A percentile compares a stretch with the other conserved stretches of the same genome.
These are phyloP conservation scores for Sinodicranocentrus sp. DNA, from an alignment of 2,888 invertebrate genomes.

Conservation along the genomic window DNA sequence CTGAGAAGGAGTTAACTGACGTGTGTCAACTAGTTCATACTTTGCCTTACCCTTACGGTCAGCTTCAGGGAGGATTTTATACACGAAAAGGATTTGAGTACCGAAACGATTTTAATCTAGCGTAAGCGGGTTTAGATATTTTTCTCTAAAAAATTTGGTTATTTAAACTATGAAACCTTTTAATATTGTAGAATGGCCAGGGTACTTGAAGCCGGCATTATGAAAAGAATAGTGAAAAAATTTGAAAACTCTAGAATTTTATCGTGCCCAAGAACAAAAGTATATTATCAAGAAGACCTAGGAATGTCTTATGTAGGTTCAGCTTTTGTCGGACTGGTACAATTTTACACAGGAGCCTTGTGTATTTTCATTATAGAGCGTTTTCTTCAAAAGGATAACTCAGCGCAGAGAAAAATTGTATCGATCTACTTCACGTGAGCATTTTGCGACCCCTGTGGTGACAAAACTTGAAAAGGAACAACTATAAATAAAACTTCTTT, in stretches of 20 bases:
- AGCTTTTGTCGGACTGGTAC: neutral
- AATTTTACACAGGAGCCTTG: neutral
- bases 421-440: neutral
- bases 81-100: slow-evolving; percentile 3
- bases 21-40: neutral
- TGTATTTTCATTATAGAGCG: neutral
- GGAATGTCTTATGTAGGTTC: slow-evolving; percentile 17
- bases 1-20: too few relatives aligned
- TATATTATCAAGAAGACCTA: slow-evolving; percentile 25
- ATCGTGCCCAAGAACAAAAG: neutral
- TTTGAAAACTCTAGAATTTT: neutral
- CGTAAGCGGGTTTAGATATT: too few relatives aligned
- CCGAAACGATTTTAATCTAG: slow-evolving; percentile 34
- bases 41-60: slow-evolving; percentile 11
- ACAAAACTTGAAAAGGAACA: too few relatives aligned
- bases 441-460: too few relatives aligned
- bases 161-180: neutral
- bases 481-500: too few relatives aligned
- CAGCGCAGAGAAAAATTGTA: neutral
- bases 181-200: slow-evolving; percentile 2
- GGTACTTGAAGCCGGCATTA: slow-evolving; percentile 15
- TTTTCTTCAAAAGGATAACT: neutral
- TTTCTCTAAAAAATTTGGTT: too few relatives aligned
- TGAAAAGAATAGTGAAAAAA: neutral
- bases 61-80: slow-evolving; percentile 19